Base-by-base conservation (phyloP, 2,888 invertebrate genomes). In the Ephialtes manifestator region DNA sequence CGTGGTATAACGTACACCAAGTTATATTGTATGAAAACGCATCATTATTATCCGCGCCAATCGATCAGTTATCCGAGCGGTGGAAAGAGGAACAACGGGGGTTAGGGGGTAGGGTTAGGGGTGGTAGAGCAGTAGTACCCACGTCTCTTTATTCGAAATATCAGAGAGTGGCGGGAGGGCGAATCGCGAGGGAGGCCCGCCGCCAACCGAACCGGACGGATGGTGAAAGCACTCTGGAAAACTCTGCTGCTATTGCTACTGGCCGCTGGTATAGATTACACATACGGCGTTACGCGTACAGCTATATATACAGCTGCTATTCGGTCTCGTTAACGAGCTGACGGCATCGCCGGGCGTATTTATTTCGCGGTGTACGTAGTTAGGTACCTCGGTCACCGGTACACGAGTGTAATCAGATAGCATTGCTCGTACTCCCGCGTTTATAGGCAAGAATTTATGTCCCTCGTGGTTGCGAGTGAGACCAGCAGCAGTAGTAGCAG, bases 371-470 rank as follows among this genome's bases (percentile, higher is more conserved):
- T 82, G 79, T 76, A 72, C 79, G 79, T 82, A 85, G 85, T 85
- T 82, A 79, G 74, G 81, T 84, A 85, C 76, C 75, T 74, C 72
- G 68, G 72, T 80, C 68, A 72, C 60, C 60, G 74, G 76, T 81
- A 81, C 80, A 77, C 77, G 71, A 35, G 78, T 83, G 86, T 87
- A 87, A 87, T 87, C 86, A 87, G 86, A 87, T 87, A 85, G 83
- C 86, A 81, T 87, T 85, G 86, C 87, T 78, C 81, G 81, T 81
- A 71, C 80, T 75, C 70, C 76, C 83, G 58, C 86, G 84, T 86
- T 86, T 86, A 81, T 81, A 81, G 78, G 67, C 81, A 81, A 86
- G 83, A 83, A 83, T 83, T 85, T 85, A 85, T 85, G 82, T 83
- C 51, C 51, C 77, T 67, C 70, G 79, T 48, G 70, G 67, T 39